These are phyloP conservation scores for Zenarchopterus dispar DNA, from an alignment of 2,797 vertebrate genomes.

Conservation along the genomic window DNA sequence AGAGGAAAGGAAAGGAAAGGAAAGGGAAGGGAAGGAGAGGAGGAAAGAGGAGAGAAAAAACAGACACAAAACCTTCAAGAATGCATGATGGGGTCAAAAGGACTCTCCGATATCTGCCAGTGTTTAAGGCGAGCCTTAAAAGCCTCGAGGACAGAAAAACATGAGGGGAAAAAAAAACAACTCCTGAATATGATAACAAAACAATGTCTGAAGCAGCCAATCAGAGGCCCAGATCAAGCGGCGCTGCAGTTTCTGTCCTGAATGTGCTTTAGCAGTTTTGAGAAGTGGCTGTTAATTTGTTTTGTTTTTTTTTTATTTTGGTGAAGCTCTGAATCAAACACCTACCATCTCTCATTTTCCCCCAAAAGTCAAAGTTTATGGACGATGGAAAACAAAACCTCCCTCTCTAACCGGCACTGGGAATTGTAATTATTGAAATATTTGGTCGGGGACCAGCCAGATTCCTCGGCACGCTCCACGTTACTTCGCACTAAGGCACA, in stretches of 20 bases:
- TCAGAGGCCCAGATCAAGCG: slow-evolving; percentile 34
- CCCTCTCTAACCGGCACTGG: background rate
- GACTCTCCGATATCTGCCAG: slow-evolving; percentile 29
- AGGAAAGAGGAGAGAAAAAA: slow-evolving; percentile 1
- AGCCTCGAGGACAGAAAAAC: slow-evolving; percentile 19
- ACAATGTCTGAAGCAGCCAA: slow-evolving; percentile 45
- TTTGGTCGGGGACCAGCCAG: slow-evolving; percentile 13
- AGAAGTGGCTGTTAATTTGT: background rate
- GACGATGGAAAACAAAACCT: slow-evolving; percentile 47
- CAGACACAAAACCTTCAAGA: slow-evolving; percentile 26
- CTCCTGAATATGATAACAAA: slow-evolving; percentile 51
- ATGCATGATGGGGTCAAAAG: slow-evolving; percentile 46
- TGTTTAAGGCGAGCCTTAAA: slow-evolving; percentile 51
- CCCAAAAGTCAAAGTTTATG: slow-evolving; percentile 30
- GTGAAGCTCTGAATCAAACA: slow-evolving; percentile 20
- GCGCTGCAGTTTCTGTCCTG: slow-evolving; percentile 19
- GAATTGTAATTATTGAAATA: slow-evolving; percentile 30
- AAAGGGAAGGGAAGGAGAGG: slow-evolving; percentile 1
- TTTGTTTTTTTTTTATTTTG: no score
- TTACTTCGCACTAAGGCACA: background rate
- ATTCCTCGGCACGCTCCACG: slow-evolving; percentile 6
- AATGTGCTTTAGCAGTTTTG: slow-evolving; percentile 26
- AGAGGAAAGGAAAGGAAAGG: background rate
- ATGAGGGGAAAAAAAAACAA: slow-evolving; percentile 34
- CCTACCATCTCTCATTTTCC: slow-evolving; percentile 18